These are phyloP conservation scores for Epicauta chinensis DNA, from an alignment of 1,140 invertebrate genomes.

Conservation along the genomic window DNA sequence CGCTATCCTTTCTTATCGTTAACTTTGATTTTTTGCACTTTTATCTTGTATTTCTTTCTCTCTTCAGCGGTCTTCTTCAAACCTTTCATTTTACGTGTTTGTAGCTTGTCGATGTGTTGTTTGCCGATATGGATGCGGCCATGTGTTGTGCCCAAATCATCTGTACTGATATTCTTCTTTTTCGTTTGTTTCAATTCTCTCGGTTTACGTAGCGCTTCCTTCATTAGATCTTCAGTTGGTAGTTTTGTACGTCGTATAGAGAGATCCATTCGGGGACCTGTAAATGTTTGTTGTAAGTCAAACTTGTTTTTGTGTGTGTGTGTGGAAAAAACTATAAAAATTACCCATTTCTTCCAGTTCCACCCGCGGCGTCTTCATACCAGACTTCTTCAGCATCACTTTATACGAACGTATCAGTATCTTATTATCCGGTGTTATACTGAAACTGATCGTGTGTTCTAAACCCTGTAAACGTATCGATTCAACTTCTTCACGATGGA, in stretches of 20 bases:
- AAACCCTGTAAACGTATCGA: conserved; percentile 83
- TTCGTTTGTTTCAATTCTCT: conserved; percentile 74
- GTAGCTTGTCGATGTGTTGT: conserved; percentile 80
- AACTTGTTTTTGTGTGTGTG: no score
- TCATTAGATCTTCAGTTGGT: conserved; percentile 87
- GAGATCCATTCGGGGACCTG: conserved; percentile 85
- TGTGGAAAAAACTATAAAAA: conserved; percentile 10
- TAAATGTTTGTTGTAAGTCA: background rate
- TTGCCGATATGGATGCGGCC: conserved; percentile 89
- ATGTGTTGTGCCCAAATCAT: conserved; percentile 82
- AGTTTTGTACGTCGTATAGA: conserved; percentile 77
- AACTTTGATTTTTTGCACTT: background rate
- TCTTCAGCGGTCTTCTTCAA: conserved; percentile 69
- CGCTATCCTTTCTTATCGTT: no score
- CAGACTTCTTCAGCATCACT: conserved; percentile 86
- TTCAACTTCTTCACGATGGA: conserved; percentile 76
- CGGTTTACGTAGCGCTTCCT: conserved; percentile 77
- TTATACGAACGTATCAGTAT: conserved; percentile 87
- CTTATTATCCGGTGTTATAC: conserved; percentile 66
- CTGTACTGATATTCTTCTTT: conserved; percentile 86
- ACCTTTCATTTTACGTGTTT: conserved; percentile 93
- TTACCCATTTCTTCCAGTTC: conserved; percentile 88
- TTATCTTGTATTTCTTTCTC: conserved; percentile 47
- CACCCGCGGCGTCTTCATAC: conserved; percentile 75
- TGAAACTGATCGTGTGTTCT: conserved; percentile 89